phyloP scores from a whole-genome alignment of 2,888 invertebrate species.

The Agelastica alni region DNA sequence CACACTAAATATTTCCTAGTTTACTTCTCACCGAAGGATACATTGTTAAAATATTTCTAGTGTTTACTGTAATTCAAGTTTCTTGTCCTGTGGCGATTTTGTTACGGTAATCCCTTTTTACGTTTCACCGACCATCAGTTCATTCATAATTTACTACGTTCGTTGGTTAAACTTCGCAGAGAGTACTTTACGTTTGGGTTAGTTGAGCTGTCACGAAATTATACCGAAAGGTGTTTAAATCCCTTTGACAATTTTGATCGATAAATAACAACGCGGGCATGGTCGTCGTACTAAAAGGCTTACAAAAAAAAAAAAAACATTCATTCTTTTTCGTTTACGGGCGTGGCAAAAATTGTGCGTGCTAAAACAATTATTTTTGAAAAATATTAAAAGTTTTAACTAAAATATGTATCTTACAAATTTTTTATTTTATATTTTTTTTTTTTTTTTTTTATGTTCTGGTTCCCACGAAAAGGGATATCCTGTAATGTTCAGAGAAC shows the following conservation, averaged over 20 bases:
- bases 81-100: constrained; percentile 29
- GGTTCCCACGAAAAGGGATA: too few relatives aligned
- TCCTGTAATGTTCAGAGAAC: too few relatives aligned
- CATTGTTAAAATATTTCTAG: constrained; percentile 35
- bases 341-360: too few relatives aligned
- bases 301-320: too few relatives aligned
- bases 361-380: too few relatives aligned
- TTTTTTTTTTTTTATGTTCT: too few relatives aligned
- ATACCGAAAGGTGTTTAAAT: constrained; percentile 32
- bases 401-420: too few relatives aligned
- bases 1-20: constrained; percentile 35
- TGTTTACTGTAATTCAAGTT: constrained; percentile 33
- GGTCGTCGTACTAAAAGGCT: too few relatives aligned
- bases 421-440: too few relatives aligned
- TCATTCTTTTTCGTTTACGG: too few relatives aligned
- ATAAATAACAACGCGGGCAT: constrained; percentile 30
- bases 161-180: not conserved
- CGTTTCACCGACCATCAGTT: constrained; percentile 2
- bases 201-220: too few relatives aligned
- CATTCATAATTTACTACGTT: not conserved
- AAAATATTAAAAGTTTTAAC: too few relatives aligned
- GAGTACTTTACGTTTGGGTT: not conserved
- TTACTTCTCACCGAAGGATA: constrained; percentile 26
- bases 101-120: constrained; percentile 29
- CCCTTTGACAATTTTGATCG: constrained; percentile 30